Percentiles rank a stretch among this genome's conserved stretches.
phyloP scores from a whole-genome alignment of 1,140 invertebrate genomes.

The Protaetia brevitarsis region DNA sequence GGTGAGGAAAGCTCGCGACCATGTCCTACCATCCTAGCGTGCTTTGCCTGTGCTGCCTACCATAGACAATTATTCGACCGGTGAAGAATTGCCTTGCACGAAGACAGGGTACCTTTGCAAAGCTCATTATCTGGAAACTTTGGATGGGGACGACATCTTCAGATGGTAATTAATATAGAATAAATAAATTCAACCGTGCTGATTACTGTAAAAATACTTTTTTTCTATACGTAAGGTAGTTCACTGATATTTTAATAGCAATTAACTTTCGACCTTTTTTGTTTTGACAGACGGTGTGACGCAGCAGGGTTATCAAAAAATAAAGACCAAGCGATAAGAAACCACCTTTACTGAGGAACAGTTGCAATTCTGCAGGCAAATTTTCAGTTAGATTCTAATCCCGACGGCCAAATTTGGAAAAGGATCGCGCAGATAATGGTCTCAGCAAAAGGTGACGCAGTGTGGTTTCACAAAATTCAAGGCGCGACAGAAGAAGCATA shows the following conservation, averaged over 20 bases:
- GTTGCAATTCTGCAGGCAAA: constrained; percentile 93
- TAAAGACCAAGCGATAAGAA: constrained; percentile 93
- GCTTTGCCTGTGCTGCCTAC: constrained; percentile 97
- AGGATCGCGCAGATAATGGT: constrained; percentile 93
- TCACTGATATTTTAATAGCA: too few relatives aligned
- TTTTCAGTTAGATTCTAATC: constrained; percentile 97
- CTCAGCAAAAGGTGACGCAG: constrained; percentile 96
- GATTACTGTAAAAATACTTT: too few relatives aligned
- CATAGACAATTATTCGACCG: constrained; percentile 95
- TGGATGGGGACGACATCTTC: constrained; percentile 89
- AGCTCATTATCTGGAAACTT: constrained; percentile 90
- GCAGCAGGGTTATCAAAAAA: constrained; percentile 84
- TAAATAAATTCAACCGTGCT: too few relatives aligned
- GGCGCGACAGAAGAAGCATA: constrained; percentile 95
- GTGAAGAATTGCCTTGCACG: constrained; percentile 94
- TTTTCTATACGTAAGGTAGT: too few relatives aligned
- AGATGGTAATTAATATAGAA: constrained; percentile 78
- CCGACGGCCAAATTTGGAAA: constrained; percentile 97
- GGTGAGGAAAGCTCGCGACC: constrained; percentile 90
- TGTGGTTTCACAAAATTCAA: constrained; percentile 99
- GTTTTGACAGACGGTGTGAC: constrained; percentile 71
- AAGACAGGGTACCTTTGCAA: constrained; percentile 92
- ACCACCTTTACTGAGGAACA: constrained; percentile 99
- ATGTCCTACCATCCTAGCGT: constrained; percentile 97
- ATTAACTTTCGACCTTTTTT: neutral